Evolutionary conservation across 37 sponge, comb jelly and placozoan species (phyloP).

Genomic region (Mnemiopsis leidyi): DNA sequence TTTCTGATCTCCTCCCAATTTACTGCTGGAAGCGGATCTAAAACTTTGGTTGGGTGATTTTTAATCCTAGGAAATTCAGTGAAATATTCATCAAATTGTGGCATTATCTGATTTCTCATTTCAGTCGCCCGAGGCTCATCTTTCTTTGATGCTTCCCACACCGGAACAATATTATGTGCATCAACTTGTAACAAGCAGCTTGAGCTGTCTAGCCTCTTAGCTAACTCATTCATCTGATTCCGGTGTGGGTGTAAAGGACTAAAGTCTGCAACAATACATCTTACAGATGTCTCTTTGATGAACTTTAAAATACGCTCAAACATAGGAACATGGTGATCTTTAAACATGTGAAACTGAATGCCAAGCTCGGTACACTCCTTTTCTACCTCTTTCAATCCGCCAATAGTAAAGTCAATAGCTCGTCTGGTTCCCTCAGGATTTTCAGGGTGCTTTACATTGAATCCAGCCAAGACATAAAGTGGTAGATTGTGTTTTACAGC

Average conservation of each 20-base stretch:
- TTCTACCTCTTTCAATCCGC: neutral
- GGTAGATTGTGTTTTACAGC: neutral
- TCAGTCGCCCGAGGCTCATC: constrained; percentile 1
- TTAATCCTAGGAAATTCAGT: constrained; percentile 3
- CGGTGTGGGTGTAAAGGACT: neutral
- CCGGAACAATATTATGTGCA: constrained; percentile 19
- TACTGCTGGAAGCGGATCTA: neutral
- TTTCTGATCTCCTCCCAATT: constrained; percentile 44
- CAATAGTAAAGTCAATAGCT: neutral
- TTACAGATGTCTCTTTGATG: neutral
- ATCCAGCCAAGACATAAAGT: neutral
- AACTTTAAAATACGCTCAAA: neutral
- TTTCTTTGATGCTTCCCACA: neutral
- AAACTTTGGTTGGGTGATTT: neutral
- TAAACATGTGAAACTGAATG: constrained; percentile 2
- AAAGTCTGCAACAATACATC: neutral
- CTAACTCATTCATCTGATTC: neutral
- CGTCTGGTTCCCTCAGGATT: neutral
- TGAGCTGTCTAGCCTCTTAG: neutral
- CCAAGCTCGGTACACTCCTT: neutral
- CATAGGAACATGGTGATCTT: neutral
- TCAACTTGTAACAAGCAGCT: neutral
- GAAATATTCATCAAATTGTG: constrained; percentile 12
- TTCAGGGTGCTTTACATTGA: neutral
- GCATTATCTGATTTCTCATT: neutral